Base-by-base conservation (phyloP, 2,797 vertebrate genomes). In the Chelmon rostratus region DNA sequence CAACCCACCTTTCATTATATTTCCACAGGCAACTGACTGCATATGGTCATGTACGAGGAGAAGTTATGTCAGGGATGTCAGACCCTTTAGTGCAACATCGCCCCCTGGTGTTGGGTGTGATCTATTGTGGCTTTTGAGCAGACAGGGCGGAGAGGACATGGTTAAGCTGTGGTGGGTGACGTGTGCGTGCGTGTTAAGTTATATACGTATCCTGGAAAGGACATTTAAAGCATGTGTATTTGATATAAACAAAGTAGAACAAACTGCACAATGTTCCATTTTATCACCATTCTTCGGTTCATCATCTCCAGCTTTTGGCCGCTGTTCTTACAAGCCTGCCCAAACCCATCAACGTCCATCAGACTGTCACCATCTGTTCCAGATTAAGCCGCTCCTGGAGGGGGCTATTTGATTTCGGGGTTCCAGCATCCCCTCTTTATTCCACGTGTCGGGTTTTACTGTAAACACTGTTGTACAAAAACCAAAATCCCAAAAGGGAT, bases 401-500 rank as follows among this genome's bases (percentile, higher is more conserved):
- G 87, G 87, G 83, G 84, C 89, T 78, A 88, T 94, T 93, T 90
- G 90, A 93, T 94, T 94, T 91, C 40, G 72, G 88, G 78, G 88
- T 74, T 83, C 86, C 73, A 87, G 84, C 88, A 89, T 89, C 87
- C 79, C 86, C 84, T 79, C 79, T 92, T 90, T 86, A 89, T 91
- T 91, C 91, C 86, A 84, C 81, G 87, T 93, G 93, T 95, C 92
- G 92, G 88, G 86, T 92, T 95, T 90, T 88, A 94, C 91, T 94
- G 88, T 94, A 94, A 95, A 95, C 94, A 94, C 76, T 88, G 92
- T 92, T 86, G 82, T 93, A 89, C 90, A 88, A 92, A 93, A 94
- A 86, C 19, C 80, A 68, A 93, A 90, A 91, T 93, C 91, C 92
- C 89, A 82, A 81, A 85, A 88, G 87, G 81, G 89, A 86, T 89